Evolutionary conservation across 2,797 vertebrate genomes (phyloP), one percentile per base, ranked within the genome.

Genomic region (Carapus acus): DNA sequence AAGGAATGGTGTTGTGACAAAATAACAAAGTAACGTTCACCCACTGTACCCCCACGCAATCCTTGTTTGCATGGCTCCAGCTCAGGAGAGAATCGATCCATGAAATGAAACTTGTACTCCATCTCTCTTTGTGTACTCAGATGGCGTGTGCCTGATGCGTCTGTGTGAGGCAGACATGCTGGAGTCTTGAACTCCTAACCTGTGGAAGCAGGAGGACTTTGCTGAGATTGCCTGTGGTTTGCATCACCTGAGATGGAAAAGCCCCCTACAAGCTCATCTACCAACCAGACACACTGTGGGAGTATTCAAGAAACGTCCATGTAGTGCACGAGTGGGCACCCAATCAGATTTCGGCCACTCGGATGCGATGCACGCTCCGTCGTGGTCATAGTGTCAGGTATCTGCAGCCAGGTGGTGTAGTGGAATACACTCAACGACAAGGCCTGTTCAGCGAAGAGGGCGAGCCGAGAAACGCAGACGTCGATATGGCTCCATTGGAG

Each of bases 121-220:
- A 5, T 27, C 24, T 9, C 5, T 27, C 9, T 27, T 4, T 27
- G 24, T 27, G 24, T 27, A 9, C 9, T 27, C 60, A 95, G 94
- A 73, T 1, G 12, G 15, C 8, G 80, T 87, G n/a, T 80, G 82
- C 69, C 57, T 99, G 39, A 94, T 91, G 82, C 43, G 97, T 62
- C 87, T 99, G 9, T 99, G 96, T 24, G 96, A 96, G 8, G 91
- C 91, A 0, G 96, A 99, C 8, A 62, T 97, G 3, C 64, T 99
- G 58, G 93, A 97, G 65, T 98, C 96, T 31, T 97, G 72, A 0
- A 58, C 92, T 47, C 92, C 93, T 2, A 90, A 91, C 27, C 69
- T 98, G 68, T 99, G 96, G 96, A 97, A 96, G 67, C 51, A 52
- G 1, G 95, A 97, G 38, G 93, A 99, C 34, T 88, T 99, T 6